Evolutionary conservation across 2,113 vertebrate species (phyloP).

Genomic region (Catharus minimus): DNA sequence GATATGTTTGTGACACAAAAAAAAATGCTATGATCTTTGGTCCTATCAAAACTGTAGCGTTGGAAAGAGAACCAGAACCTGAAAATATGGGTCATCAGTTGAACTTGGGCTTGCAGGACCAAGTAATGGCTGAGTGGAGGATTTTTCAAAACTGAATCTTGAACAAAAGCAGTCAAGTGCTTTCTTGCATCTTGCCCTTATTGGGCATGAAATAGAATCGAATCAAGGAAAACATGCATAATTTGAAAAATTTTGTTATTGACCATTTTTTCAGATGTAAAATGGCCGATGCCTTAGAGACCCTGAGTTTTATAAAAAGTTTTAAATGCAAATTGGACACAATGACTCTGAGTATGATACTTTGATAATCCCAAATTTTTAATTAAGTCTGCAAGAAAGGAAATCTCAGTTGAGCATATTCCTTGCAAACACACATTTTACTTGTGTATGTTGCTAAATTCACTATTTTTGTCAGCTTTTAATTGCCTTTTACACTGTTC

Average conservation of each 20-base stretch:
- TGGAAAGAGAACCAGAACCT: not conserved
- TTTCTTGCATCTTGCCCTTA: not conserved
- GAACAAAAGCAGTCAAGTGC: fast-evolving
- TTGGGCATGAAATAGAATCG: not conserved
- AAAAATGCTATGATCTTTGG: not conserved
- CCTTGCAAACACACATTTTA: not conserved
- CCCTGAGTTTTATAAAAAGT: not conserved
- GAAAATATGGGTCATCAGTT: not conserved
- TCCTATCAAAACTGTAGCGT: not conserved
- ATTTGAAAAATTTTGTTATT: not conserved
- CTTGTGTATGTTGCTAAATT: not conserved
- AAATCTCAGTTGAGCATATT: not conserved
- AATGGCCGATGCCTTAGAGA: not conserved
- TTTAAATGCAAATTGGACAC: not conserved
- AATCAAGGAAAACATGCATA: not conserved
- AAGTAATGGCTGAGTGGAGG: not conserved
- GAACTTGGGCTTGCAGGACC: not conserved
- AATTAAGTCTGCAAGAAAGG: not conserved
- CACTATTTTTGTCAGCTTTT: not conserved
- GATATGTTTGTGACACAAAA: not conserved
- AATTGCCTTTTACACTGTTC: not conserved
- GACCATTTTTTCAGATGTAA: not conserved
- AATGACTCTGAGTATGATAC: fast-evolving
- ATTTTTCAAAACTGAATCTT: not conserved
- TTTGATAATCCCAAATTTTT: not conserved